These are phyloP conservation scores for Capitulum mitella DNA, from an alignment of 2,888 invertebrate genomes.

Conservation along the genomic window DNA sequence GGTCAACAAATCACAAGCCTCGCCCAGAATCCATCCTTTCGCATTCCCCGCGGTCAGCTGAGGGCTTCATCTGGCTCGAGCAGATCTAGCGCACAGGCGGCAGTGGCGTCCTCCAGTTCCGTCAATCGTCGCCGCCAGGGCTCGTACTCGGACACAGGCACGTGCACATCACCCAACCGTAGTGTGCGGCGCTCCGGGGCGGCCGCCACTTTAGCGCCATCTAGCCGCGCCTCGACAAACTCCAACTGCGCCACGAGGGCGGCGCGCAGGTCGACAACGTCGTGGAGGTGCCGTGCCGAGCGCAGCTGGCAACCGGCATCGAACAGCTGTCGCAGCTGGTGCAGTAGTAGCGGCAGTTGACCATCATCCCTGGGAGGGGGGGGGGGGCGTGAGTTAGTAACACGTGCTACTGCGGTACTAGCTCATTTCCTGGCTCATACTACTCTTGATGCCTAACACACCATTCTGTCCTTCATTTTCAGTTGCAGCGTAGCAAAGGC, in stretches of 20 bases:
- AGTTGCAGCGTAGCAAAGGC: too few species aligned
- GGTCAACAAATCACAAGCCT: too few species aligned
- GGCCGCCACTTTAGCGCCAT: neutral
- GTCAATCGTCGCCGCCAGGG: neutral
- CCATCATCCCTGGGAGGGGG: neutral
- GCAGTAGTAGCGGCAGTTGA: constrained; percentile 1
- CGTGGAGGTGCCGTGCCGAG: neutral
- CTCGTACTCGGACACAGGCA: neutral
- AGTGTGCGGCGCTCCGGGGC: neutral
- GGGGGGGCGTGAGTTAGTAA: too few species aligned
- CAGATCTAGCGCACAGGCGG: neutral
- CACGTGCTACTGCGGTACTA: too few species aligned
- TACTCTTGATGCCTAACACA: too few species aligned
- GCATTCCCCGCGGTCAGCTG: too few species aligned
- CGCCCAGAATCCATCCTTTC: too few species aligned
- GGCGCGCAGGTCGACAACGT: neutral
- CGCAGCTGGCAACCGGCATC: neutral
- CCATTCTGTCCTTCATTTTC: too few species aligned
- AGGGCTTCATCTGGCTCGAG: neutral
- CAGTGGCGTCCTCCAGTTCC: neutral
- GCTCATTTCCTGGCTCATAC: too few species aligned
- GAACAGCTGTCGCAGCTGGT: neutral
- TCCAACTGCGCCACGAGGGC: neutral
- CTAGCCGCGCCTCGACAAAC: neutral
- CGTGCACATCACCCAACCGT: neutral